Conservation (phyloP, 2,888 invertebrate genomes). For the Heliconius aoede region DNA sequence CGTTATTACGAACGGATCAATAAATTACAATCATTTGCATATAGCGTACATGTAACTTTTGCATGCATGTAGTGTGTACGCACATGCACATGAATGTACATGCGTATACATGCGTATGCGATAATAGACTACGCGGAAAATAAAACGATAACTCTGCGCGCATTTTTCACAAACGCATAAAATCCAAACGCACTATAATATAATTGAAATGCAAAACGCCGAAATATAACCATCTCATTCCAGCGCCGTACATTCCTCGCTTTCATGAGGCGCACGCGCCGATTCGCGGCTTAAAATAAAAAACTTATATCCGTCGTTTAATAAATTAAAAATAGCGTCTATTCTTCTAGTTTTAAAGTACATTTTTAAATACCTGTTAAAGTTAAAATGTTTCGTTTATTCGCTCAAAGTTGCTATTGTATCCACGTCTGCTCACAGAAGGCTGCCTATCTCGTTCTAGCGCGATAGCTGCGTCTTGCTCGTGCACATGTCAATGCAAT, state of each 20-base stretch:
- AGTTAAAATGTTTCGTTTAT: constrained; percentile 49
- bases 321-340: constrained; percentile 47
- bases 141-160: constrained; percentile 74
- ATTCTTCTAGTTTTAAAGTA: constrained; percentile 47
- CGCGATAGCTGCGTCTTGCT: constrained; percentile 68
- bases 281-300: constrained; percentile 41
- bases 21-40: constrained; percentile 56
- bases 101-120: constrained; percentile 50
- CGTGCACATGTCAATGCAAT: constrained; percentile 78
- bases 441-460: constrained; percentile 59
- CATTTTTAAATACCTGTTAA: constrained; percentile 47
- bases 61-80: constrained; percentile 45
- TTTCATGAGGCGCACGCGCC: constrained; percentile 72
- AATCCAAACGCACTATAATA: constrained; percentile 78
- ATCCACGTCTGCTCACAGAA: constrained; percentile 72
- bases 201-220: constrained; percentile 68
- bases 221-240: constrained; percentile 59
- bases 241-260: constrained; percentile 61
- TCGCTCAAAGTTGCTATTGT: constrained; percentile 67
- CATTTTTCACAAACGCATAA: constrained; percentile 82
- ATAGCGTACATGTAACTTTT: constrained; percentile 51
- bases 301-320: constrained; percentile 35
- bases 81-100: constrained; percentile 27
- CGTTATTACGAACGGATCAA: constrained; percentile 51
- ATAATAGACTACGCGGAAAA: constrained; percentile 75